Evolutionary conservation across 2,113 vertebrate genomes (phyloP).

Genomic region (Symphodus melops): DNA sequence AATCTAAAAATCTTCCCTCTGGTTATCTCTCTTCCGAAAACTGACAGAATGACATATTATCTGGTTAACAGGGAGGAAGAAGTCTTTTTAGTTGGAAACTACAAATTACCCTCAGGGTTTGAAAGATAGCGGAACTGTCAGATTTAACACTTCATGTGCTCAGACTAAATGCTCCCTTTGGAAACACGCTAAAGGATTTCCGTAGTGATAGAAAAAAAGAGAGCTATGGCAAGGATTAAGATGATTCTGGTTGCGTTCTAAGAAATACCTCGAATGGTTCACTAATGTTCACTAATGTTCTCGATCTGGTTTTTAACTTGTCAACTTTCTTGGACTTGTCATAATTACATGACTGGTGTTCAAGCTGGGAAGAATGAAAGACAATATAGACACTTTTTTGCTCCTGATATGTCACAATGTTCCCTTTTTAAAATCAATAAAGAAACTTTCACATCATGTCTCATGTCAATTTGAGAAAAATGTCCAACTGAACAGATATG

Average conservation of each 20-base stretch:
- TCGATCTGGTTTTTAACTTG: too few relatives aligned
- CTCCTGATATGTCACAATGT: not conserved
- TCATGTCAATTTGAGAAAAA: not conserved
- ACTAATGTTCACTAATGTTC: not conserved
- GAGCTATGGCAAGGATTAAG: not conserved
- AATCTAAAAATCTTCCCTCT: constrained; percentile 1
- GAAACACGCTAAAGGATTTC: not conserved
- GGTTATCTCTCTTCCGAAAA: constrained; percentile 26
- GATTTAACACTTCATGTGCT: constrained; percentile 8
- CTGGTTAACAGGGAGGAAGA: constrained; percentile 40
- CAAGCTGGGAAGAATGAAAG: constrained; percentile 23
- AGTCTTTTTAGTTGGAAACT: constrained; percentile 44
- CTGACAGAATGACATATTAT: constrained; percentile 61
- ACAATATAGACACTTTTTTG: not conserved
- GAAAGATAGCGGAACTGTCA: constrained; percentile 36
- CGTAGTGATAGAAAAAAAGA: not conserved
- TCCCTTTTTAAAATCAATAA: not conserved
- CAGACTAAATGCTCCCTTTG: not conserved
- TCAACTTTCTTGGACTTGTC: not conserved
- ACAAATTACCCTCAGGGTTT: constrained; percentile 56
- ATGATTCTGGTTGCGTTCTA: not conserved
- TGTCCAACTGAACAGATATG: constrained; percentile 1
- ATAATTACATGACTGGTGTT: not conserved
- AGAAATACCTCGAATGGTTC: not conserved
- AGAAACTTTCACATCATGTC: constrained; percentile 1